These are phyloP conservation scores for Clinocottus analis DNA, from an alignment of 2,113 vertebrate genomes.

Conservation along the genomic window DNA sequence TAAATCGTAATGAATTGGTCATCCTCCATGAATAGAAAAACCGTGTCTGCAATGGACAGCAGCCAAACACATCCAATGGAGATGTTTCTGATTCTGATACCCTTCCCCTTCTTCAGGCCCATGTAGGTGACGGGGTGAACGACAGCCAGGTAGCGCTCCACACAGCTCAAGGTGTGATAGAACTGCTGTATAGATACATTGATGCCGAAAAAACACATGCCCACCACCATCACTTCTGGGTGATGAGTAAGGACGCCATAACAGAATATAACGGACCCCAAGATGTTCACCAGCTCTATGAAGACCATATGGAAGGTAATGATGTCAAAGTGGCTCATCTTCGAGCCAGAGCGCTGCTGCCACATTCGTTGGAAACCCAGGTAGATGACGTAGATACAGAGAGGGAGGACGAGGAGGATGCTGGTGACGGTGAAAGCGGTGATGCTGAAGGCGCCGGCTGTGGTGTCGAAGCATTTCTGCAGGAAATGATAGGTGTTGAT, in stretches of 20 bases:
- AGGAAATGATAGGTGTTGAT: too few species aligned
- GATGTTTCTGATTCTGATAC: conserved; percentile 20
- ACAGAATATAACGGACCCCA: background rate
- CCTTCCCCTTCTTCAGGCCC: background rate
- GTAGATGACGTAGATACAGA: background rate
- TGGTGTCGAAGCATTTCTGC: too few species aligned
- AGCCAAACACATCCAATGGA: conserved; percentile 22
- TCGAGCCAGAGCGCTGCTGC: background rate
- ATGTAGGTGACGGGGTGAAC: conserved; percentile 43
- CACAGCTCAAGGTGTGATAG: conserved; percentile 20
- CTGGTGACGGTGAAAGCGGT: too few species aligned
- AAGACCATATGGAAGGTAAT: conserved; percentile 33
- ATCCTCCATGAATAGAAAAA: rapidly evolving
- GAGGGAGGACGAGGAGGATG: too few species aligned
- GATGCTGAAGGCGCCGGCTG: too few species aligned
- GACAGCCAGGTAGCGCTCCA: conserved; percentile 47
- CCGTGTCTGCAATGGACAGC: rapidly evolving
- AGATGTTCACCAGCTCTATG: background rate
- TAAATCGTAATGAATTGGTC: rapidly evolving
- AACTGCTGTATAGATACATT: background rate
- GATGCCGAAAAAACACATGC: rapidly evolving
- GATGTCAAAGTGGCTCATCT: background rate
- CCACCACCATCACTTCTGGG: background rate
- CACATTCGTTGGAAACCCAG: background rate
- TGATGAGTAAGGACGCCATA: background rate